A percentile compares a stretch with the other conserved stretches of the same genome.
phyloP scores from a whole-genome alignment of 1,140 invertebrate species.

The Bombus confusus region DNA sequence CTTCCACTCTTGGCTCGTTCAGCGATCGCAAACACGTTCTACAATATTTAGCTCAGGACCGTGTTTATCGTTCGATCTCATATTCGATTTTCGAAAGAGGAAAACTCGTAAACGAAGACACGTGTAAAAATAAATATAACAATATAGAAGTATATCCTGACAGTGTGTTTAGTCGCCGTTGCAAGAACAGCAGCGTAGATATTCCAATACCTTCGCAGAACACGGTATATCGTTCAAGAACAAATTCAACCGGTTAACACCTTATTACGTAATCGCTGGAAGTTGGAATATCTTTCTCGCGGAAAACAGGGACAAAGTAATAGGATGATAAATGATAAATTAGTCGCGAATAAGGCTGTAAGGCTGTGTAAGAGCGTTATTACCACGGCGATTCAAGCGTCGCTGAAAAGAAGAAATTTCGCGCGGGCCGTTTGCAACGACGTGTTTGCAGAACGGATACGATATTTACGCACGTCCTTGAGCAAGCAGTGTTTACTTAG shows the following conservation, averaged over 20 bases:
- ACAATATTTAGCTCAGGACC: too few species aligned
- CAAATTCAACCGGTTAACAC: not conserved
- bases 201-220: not conserved
- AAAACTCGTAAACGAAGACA: too few species aligned
- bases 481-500: slow-evolving; percentile 64
- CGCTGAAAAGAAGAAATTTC: not conserved
- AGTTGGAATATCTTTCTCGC: not conserved
- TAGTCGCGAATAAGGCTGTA: not conserved
- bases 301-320: too few species aligned
- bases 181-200: not conserved
- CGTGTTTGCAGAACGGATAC: slow-evolving; percentile 58
- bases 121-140: too few species aligned
- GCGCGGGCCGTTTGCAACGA: not conserved
- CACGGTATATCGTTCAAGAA: not conserved
- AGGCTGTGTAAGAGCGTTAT: not conserved
- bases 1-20: too few species aligned
- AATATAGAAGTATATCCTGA: not conserved
- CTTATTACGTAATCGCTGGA: not conserved
- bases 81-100: too few species aligned
- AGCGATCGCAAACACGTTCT: too few species aligned
- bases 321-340: not conserved
- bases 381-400: slow-evolving; percentile 6
- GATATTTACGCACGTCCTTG: slow-evolving; percentile 62
- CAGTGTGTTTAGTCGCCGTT: not conserved
- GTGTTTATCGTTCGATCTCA: too few species aligned